phyloP scores from a whole-genome alignment of 2,113 vertebrate genomes.

The Rousettus leschenaultii region DNA sequence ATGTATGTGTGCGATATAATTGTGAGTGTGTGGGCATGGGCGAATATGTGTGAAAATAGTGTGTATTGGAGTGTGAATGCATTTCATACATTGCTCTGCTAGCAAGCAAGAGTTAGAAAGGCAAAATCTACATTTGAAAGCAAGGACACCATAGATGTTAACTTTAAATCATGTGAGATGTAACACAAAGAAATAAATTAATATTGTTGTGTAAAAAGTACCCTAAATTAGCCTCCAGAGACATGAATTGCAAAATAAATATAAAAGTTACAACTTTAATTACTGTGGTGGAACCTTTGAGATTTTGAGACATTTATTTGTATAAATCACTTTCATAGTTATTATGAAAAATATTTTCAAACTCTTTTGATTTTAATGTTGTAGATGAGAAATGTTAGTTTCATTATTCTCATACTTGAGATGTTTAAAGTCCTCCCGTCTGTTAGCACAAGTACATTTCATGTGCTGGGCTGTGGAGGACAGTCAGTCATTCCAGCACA shows the following conservation, averaged over 20 bases:
- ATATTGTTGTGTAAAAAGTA: slow-evolving; percentile 81
- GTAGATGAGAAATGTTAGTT: slow-evolving; percentile 57
- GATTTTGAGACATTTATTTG: slow-evolving; percentile 76
- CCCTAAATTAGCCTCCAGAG: slow-evolving; percentile 82
- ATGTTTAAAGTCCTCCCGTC: slow-evolving; percentile 60
- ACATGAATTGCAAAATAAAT: slow-evolving; percentile 81
- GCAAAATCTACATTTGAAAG: slow-evolving; percentile 88
- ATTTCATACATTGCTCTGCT: slow-evolving; percentile 75
- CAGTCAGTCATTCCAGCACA: slow-evolving; percentile 12
- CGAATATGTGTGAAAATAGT: not conserved
- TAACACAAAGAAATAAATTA: slow-evolving; percentile 84
- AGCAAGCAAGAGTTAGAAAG: slow-evolving; percentile 81
- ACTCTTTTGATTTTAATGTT: slow-evolving; percentile 72
- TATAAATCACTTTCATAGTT: slow-evolving; percentile 76
- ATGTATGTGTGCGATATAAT: slow-evolving; percentile 59
- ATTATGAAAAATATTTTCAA: slow-evolving; percentile 70
- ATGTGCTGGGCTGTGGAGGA: slow-evolving; percentile 48
- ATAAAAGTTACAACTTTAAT: slow-evolving; percentile 82
- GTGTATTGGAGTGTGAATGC: not conserved
- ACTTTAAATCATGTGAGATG: slow-evolving; percentile 83
- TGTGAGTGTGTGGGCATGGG: not conserved
- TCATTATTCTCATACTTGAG: slow-evolving; percentile 65
- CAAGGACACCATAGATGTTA: slow-evolving; percentile 85
- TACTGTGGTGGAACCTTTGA: slow-evolving; percentile 76
- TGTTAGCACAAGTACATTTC: slow-evolving; percentile 59